phyloP scores from a whole-genome alignment of 2,797 vertebrate species.

The Molossus alvarezi region DNA sequence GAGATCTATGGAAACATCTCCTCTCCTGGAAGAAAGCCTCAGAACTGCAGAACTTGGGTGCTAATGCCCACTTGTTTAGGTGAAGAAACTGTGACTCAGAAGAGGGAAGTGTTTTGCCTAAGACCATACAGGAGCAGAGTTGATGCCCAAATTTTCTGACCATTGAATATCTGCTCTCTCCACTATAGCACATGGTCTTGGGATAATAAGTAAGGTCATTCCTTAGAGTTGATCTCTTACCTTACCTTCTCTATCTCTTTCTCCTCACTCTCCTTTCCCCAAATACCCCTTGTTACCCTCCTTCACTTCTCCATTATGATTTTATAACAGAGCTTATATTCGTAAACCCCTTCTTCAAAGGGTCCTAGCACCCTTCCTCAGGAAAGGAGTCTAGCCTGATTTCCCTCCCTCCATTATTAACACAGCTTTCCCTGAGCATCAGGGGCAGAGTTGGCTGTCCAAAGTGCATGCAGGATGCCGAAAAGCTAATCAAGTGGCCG shows the following conservation, averaged over 20 bases:
- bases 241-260: not conserved
- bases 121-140: not conserved
- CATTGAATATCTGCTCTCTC: not conserved
- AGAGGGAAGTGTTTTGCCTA: not conserved
- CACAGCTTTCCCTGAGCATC: not conserved
- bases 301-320: not conserved
- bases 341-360: constrained; percentile 2
- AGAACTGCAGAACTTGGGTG: not conserved
- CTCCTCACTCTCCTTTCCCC: not conserved
- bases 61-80: not conserved
- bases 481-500: not conserved
- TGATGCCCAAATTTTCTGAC: not conserved
- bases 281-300: not conserved
- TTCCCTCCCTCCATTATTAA: not conserved
- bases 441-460: accelerated
- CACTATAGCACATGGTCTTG: accelerated
- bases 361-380: not conserved
- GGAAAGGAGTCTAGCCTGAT: not conserved
- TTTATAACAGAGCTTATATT: not conserved
- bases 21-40: constrained; percentile 16
- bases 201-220: not conserved
- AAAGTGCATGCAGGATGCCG: not conserved
- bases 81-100: not conserved
- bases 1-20: not conserved
- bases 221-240: not conserved